Percentiles rank a stretch among this genome's conserved stretches.
phyloP scores from a whole-genome alignment of 2,113 vertebrate species.

The Glaucidium brasilianum region DNA sequence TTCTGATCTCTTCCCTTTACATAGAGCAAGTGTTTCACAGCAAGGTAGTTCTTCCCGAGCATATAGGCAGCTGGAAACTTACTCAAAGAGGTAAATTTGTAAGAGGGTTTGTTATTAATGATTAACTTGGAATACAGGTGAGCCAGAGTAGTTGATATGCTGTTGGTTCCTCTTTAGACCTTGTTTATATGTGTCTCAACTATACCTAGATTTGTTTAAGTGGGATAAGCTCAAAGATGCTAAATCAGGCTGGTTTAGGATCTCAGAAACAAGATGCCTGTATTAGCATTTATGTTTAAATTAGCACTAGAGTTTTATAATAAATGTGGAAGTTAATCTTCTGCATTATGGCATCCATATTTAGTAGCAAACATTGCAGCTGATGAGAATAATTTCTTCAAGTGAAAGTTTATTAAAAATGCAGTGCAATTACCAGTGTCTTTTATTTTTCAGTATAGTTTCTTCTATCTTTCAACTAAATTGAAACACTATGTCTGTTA shows the following conservation, averaged over 20 bases:
- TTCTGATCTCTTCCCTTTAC: background rate
- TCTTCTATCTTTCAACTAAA: background rate
- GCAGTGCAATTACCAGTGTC: background rate
- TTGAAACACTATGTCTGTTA: background rate
- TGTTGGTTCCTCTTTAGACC: background rate
- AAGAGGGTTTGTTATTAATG: background rate
- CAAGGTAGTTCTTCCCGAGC: background rate
- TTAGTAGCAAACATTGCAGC: background rate
- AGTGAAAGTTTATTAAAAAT: background rate
- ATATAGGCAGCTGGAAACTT: background rate
- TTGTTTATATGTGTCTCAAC: background rate
- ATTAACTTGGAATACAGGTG: background rate
- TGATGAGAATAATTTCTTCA: background rate
- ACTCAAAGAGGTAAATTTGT: background rate
- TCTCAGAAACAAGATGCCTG: background rate
- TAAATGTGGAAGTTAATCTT: background rate
- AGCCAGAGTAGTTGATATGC: background rate
- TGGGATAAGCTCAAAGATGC: background rate
- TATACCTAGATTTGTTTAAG: background rate
- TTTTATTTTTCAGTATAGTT: background rate
- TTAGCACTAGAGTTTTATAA: background rate
- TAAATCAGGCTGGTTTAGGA: background rate
- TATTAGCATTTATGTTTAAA: background rate
- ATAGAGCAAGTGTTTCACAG: rapidly evolving
- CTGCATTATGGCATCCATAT: background rate